A percentile compares a stretch with the other conserved stretches of the same genome.
Evolutionary conservation across 2,113 vertebrate genomes (phyloP).

Genomic region (Dryoscopus gambensis): DNA sequence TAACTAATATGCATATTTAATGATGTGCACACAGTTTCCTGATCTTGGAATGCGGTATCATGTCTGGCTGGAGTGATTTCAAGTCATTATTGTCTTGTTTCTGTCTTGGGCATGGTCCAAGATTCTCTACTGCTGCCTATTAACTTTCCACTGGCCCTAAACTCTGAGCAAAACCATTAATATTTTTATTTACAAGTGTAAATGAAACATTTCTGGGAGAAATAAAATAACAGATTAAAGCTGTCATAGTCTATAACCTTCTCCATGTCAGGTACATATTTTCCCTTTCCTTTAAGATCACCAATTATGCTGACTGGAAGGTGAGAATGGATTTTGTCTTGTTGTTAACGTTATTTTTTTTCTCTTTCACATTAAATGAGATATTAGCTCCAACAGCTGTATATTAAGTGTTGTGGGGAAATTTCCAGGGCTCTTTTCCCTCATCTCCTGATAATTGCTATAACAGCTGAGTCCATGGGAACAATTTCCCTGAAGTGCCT

Average conservation of each 20-base stretch:
- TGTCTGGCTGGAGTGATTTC: background rate
- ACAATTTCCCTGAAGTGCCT: background rate
- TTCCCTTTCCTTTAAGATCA: conserved; percentile 20
- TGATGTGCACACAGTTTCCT: background rate
- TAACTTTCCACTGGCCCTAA: background rate
- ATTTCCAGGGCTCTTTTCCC: background rate
- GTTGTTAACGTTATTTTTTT: background rate
- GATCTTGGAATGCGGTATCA: background rate
- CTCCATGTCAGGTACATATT: background rate
- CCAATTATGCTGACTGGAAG: conserved; percentile 4
- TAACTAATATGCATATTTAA: conserved; percentile 28
- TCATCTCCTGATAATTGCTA: background rate
- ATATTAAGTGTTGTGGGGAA: background rate
- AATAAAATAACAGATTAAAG: conserved; percentile 21
- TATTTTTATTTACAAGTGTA: conserved; percentile 31
- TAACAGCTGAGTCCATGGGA: background rate
- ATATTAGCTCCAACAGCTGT: background rate
- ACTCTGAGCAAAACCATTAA: background rate
- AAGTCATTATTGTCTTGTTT: background rate
- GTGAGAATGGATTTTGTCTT: conserved; percentile 33
- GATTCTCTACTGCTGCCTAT: background rate
- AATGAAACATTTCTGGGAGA: conserved; percentile 1
- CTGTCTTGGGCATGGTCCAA: background rate
- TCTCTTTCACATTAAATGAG: background rate
- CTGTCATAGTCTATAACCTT: conserved; percentile 1